Conservation (phyloP, 2,113 vertebrate genomes). For the Spheniscus mendiculus region DNA sequence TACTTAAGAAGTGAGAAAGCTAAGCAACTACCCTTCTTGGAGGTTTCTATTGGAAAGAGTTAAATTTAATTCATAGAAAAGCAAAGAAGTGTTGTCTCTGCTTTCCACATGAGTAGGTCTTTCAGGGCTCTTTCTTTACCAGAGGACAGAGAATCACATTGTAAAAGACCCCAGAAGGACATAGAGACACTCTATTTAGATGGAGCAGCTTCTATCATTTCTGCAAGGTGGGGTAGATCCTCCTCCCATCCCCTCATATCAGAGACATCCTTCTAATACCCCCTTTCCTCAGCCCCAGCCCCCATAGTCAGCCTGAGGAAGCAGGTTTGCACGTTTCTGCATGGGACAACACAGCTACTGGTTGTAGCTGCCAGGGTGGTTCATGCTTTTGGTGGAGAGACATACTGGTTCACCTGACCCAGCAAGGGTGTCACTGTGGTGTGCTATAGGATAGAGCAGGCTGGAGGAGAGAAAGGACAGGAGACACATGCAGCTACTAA, state of each 20-base stretch:
- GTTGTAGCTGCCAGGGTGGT: rapidly evolving
- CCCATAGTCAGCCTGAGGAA: rapidly evolving
- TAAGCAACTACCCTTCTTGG: not conserved
- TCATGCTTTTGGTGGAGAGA: not conserved
- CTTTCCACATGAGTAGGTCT: not conserved
- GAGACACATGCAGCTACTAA: rapidly evolving
- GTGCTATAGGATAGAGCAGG: not conserved
- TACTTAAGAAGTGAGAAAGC: not conserved
- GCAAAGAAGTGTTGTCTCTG: not conserved
- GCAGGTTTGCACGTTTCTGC: not conserved
- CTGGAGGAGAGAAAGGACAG: not conserved
- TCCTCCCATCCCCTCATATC: not conserved
- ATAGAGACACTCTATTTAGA: not conserved
- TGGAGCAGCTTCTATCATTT: not conserved
- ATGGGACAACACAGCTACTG: not conserved
- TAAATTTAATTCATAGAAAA: not conserved
- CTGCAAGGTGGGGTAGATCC: not conserved
- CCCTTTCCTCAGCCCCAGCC: not conserved
- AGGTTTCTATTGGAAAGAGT: not conserved
- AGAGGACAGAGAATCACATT: not conserved
- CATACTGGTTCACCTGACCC: not conserved
- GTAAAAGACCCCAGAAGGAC: not conserved
- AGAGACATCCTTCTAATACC: not conserved
- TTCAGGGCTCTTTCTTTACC: not conserved
- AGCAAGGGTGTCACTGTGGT: not conserved